phyloP scores from a whole-genome alignment of 1,140 invertebrate species.

The Chironomus striatipennis region DNA sequence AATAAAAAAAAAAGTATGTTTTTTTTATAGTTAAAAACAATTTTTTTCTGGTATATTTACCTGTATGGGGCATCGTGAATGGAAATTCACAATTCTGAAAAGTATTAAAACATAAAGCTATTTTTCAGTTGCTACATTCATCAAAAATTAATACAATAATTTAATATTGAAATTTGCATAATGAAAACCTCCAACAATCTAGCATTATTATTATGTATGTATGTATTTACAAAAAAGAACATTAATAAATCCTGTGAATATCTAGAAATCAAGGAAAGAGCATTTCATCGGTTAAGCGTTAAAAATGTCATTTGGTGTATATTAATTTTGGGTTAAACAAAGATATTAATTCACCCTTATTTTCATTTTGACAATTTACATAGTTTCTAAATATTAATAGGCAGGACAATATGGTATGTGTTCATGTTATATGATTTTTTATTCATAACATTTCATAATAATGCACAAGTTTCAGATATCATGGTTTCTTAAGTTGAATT shows the following conservation, averaged over 20 bases:
- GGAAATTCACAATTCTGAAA: too few species aligned
- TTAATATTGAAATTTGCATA: too few species aligned
- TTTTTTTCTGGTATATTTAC: not conserved
- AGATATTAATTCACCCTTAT: slow-evolving; percentile 13
- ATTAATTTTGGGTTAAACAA: slow-evolving; percentile 2
- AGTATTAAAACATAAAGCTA: too few species aligned
- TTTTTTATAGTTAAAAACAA: not conserved
- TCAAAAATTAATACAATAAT: too few species aligned
- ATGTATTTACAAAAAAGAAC: too few species aligned
- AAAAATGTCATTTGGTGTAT: not conserved
- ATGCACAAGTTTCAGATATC: not conserved
- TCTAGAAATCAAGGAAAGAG: not conserved
- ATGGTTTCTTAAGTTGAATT: not conserved
- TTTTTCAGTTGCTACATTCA: too few species aligned
- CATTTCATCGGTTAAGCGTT: not conserved
- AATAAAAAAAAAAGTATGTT: not conserved
- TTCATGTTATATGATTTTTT: not conserved
- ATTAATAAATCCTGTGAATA: not conserved
- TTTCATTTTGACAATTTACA: not conserved
- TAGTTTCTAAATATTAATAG: slow-evolving; percentile 3
- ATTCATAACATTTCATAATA: slow-evolving; percentile 17
- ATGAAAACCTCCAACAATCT: too few species aligned
- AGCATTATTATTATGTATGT: too few species aligned
- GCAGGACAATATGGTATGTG: not conserved
- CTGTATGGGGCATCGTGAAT: not conserved